phyloP scores from a whole-genome alignment of 2,888 invertebrate species.

The Horisme vitalbata region DNA sequence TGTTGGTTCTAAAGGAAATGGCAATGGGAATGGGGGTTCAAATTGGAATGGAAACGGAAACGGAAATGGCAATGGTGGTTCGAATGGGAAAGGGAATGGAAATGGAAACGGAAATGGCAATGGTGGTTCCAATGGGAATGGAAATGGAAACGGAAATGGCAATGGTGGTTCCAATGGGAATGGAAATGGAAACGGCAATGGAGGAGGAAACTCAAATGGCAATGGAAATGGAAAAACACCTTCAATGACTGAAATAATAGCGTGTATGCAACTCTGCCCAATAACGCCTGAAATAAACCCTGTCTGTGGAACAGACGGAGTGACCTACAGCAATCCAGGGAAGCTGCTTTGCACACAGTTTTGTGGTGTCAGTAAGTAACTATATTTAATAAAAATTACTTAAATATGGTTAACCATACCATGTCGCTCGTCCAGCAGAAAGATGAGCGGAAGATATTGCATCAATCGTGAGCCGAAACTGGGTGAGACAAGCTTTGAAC shows the following conservation, averaged over 20 bases:
- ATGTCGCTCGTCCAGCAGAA: too few relatives aligned
- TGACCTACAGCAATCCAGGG: constrained; percentile 65
- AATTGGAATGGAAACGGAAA: constrained; percentile 1
- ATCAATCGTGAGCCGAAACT: too few relatives aligned
- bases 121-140: neutral
- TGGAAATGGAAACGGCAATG: neutral
- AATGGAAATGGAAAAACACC: neutral
- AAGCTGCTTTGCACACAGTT: constrained; percentile 58
- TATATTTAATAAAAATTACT: too few relatives aligned
- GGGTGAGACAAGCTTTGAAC: too few relatives aligned
- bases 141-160: neutral
- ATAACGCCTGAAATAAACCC: constrained; percentile 67
- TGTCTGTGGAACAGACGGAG: constrained; percentile 66
- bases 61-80: neutral
- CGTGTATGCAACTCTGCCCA: constrained; percentile 33
- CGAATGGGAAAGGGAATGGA: neutral
- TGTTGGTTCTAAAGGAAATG: neutral
- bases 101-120: neutral
- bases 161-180: neutral
- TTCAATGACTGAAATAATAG: constrained; percentile 12
- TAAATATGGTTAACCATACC: too few relatives aligned
- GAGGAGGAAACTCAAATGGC: neutral
- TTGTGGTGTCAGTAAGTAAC: constrained; percentile 68
- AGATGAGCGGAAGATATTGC: too few relatives aligned
- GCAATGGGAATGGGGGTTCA: constrained; percentile 1